Evolutionary conservation across 2,888 invertebrate species (phyloP).

Genomic region (Aphrophora alni): DNA sequence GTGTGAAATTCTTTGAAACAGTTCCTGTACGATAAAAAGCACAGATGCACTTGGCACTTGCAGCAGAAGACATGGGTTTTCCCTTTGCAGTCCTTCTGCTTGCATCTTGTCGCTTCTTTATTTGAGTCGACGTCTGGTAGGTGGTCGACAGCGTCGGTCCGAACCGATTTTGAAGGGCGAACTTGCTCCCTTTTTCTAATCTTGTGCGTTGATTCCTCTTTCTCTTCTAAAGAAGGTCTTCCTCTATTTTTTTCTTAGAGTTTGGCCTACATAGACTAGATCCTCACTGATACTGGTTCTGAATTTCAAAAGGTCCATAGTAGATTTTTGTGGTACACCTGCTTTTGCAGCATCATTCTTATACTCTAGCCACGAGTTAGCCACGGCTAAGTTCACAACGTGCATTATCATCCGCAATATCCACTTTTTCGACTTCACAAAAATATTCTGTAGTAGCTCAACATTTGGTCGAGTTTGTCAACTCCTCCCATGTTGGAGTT

Average conservation of each 20-base stretch:
- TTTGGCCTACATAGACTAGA: constrained; percentile 16
- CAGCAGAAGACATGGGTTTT: constrained; percentile 21
- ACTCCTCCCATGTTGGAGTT: constrained; percentile 23
- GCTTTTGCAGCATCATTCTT: neutral
- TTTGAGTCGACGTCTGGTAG: constrained; percentile 19
- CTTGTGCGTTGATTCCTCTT: neutral
- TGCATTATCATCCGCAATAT: constrained; percentile 38
- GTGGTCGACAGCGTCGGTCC: neutral
- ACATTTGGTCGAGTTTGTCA: constrained; percentile 18
- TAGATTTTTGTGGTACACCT: constrained; percentile 17
- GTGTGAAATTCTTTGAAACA: constrained; percentile 12
- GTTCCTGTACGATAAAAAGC: constrained; percentile 9
- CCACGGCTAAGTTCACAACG: constrained; percentile 33
- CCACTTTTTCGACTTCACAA: constrained; percentile 34
- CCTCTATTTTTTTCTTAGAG: constrained; percentile 11
- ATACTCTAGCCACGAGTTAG: constrained; percentile 37
- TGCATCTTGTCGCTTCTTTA: constrained; percentile 16
- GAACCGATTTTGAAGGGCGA: neutral
- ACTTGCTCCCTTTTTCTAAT: neutral
- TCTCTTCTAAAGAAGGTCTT: neutral
- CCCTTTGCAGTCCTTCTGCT: constrained; percentile 19
- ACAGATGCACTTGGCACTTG: constrained; percentile 24
- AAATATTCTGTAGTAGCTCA: constrained; percentile 16
- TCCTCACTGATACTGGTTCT: constrained; percentile 29
- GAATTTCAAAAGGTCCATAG: constrained; percentile 30